These are phyloP conservation scores for Rhinogobio ventralis DNA, from an alignment of 2,797 vertebrate species.

Conservation along the genomic window DNA sequence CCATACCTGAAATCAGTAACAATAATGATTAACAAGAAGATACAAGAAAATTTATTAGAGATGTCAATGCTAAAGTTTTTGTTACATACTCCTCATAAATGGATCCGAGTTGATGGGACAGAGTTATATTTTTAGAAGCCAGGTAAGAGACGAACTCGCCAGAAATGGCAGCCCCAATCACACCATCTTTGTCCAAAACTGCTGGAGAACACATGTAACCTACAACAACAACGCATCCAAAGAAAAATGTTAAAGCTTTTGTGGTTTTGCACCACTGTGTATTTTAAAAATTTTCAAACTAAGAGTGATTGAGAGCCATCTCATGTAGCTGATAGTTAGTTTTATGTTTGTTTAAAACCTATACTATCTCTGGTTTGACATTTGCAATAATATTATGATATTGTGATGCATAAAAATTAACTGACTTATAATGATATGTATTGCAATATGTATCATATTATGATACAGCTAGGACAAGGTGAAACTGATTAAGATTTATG, in stretches of 20 bases:
- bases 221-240: conserved; percentile 65
- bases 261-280: not conserved
- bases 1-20: conserved; percentile 83
- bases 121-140: conserved; percentile 81
- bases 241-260: not conserved
- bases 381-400: not conserved
- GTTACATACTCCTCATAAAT: conserved; percentile 92
- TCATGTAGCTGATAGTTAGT: not conserved
- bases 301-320: not conserved
- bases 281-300: not conserved
- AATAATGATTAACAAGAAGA: not conserved
- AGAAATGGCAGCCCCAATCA: conserved; percentile 92
- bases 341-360: not conserved
- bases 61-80: no score
- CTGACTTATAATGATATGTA: not conserved
- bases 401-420: not conserved
- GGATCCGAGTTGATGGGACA: conserved; percentile 87
- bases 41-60: not conserved
- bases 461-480: not conserved
- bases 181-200: conserved; percentile 96
- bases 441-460: not conserved
- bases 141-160: conserved; percentile 91
- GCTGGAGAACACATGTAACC: conserved; percentile 97
- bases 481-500: not conserved
- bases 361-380: not conserved